Conservation (phyloP, 2,113 vertebrate genomes). For the Semicossyphus pulcher region DNA sequence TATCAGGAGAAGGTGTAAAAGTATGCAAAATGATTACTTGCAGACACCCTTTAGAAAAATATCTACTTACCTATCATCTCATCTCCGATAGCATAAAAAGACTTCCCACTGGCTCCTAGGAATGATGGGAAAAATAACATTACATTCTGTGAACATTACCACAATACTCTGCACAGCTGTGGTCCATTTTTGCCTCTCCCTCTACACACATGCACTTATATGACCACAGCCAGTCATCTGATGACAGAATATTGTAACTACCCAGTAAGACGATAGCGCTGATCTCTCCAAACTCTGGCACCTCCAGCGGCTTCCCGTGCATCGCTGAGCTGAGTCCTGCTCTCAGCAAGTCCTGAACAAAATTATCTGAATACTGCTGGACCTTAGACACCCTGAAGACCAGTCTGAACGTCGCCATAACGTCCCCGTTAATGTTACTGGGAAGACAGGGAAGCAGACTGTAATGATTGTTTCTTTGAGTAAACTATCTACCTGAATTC, state of each 20-base stretch:
- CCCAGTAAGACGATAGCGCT: constrained; percentile 85
- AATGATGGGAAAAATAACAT: constrained; percentile 4
- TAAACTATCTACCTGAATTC: neutral
- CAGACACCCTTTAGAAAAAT: neutral
- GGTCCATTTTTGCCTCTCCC: neutral
- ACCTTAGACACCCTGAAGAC: constrained; percentile 80
- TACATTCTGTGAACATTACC: neutral
- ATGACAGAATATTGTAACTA: constrained; percentile 47
- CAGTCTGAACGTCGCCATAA: constrained; percentile 87
- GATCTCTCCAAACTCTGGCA: constrained; percentile 88
- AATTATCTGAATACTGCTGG: constrained; percentile 77
- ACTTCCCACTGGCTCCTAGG: constrained; percentile 85
- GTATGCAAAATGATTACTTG: too few relatives aligned
- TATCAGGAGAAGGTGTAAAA: too few relatives aligned
- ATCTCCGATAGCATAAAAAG: constrained; percentile 75
- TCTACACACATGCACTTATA: neutral
- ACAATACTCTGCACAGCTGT: neutral
- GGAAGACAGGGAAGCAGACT: neutral
- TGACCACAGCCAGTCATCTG: constrained; percentile 4
- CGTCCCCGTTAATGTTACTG: constrained; percentile 85
- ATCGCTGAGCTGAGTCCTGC: constrained; percentile 81
- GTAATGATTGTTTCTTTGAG: neutral
- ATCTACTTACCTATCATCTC: constrained; percentile 83
- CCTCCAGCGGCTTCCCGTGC: constrained; percentile 72
- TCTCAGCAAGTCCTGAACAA: constrained; percentile 85